A percentile compares a stretch with the other conserved stretches of the same genome.
Conservation (phyloP, 2,113 vertebrate species). For the Stegostoma tigrinum region DNA sequence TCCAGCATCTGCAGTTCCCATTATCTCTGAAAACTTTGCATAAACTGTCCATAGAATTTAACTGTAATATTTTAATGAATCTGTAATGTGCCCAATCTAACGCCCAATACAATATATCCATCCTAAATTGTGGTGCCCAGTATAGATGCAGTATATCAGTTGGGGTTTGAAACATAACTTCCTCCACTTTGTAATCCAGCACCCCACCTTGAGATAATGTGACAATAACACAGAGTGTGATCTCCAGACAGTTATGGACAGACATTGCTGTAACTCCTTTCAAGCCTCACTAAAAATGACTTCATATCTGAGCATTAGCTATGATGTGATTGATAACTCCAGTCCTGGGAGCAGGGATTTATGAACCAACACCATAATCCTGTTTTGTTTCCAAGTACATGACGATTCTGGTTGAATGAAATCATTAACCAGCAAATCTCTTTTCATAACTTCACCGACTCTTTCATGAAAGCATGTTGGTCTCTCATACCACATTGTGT, state of each 20-base stretch:
- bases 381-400: slow-evolving; percentile 4
- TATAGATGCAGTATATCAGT: neutral
- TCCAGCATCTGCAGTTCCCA: no score
- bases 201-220: neutral
- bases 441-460: neutral
- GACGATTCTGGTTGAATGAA: slow-evolving; percentile 24
- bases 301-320: neutral
- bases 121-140: neutral
- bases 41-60: neutral
- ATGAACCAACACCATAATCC: neutral
- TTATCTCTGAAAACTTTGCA: neutral
- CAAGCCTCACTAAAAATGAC: neutral
- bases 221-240: neutral
- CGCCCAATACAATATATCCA: neutral
- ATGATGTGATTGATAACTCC: slow-evolving; percentile 7
- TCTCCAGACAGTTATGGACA: neutral
- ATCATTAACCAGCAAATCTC: slow-evolving; percentile 31
- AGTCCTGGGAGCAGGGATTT: slow-evolving; percentile 1
- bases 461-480: slow-evolving; percentile 13
- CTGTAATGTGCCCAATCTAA: neutral
- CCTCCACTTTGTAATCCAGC: neutral
- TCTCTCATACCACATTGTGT: slow-evolving; percentile 12
- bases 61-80: neutral
- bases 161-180: neutral
- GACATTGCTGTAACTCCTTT: neutral